Evolutionary conservation across 2,797 vertebrate species (phyloP).

Genomic region (Diplodus sargus): DNA sequence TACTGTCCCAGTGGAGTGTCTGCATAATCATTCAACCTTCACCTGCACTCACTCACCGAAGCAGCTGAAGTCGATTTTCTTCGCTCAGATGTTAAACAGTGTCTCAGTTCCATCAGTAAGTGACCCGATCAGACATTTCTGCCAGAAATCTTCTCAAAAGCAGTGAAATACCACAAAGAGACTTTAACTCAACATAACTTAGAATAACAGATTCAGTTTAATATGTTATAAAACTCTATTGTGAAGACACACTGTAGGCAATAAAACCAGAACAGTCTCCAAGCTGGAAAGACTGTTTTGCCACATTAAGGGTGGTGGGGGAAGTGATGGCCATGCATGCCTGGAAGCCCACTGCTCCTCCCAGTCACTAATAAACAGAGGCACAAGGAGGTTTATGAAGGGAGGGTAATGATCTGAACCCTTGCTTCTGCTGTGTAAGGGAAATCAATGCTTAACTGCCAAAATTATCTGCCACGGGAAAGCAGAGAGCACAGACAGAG

Average conservation of each 20-base stretch:
- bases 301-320: constrained; percentile 55
- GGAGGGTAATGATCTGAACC: constrained; percentile 82
- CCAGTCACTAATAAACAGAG: constrained; percentile 80
- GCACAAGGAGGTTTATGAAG: constrained; percentile 82
- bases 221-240: constrained; percentile 56
- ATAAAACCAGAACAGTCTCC: constrained; percentile 57
- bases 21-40: constrained; percentile 40
- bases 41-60: constrained; percentile 24
- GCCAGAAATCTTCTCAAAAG: constrained; percentile 5
- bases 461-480: constrained; percentile 82
- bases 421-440: constrained; percentile 81
- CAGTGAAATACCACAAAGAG: constrained; percentile 14
- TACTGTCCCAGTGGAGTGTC: not conserved
- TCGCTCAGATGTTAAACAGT: constrained; percentile 18
- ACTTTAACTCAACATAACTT: constrained; percentile 49
- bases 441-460: constrained; percentile 83
- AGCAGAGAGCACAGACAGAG: constrained; percentile 68
- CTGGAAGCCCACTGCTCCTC: constrained; percentile 68
- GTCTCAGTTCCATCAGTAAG: constrained; percentile 23
- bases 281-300: constrained; percentile 63
- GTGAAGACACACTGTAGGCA: constrained; percentile 42
- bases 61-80: constrained; percentile 28
- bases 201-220: constrained; percentile 62
- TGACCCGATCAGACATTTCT: constrained; percentile 20
- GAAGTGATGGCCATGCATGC: constrained; percentile 57